Evolutionary conservation across 2,113 vertebrate species (phyloP), one percentile per base, ranked within the genome.

Genomic region (Pheucticus melanocephalus): DNA sequence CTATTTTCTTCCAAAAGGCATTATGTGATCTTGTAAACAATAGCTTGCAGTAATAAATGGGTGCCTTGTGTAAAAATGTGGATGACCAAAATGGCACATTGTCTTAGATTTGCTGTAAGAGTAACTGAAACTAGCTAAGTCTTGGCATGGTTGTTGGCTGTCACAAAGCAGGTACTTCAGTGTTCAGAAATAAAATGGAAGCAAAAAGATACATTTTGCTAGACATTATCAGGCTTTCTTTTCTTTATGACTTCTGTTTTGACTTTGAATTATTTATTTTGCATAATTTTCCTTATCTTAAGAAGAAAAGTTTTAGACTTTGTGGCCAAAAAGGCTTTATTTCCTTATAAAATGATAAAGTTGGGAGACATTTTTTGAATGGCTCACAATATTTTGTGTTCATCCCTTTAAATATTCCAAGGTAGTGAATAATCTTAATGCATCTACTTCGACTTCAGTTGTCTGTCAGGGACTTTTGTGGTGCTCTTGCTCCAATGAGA

Each of bases 381-480:
- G 39, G 14, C 45, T 95, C 23, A 27, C 3, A 18, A 83, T 81
- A 70, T 95, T 93, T 47, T 85, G 86, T 82, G 84, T 44, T 63
- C 6, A 7, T 77, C 82, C 45, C 50, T 78, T 69, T 64, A 53
- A 89, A 57, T 93, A 96, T 94, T 96, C 94, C 83, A 83, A 93
- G 96, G 82, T 81, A 40, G 45, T 81, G 51, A 88, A 80, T 91
- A 90, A 92, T 88, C 85, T 92, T 96, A 95, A 97, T 86, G 78
- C 80, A 91, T 82, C 88, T 83, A 11, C 68, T 87, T 88, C 82
- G 45, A 83, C 50, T 88, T 51, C 45, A 66, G 72, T 47, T 85
- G 28, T 83, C 84, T 95, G 82, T 79, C 50, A 91, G 94, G 78
- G 86, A 92, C 85, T 97, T 98, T 98, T 96, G 95, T 84, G 92